Conservation (phyloP, 2,797 vertebrate species). For the Diglossa cyanea region DNA sequence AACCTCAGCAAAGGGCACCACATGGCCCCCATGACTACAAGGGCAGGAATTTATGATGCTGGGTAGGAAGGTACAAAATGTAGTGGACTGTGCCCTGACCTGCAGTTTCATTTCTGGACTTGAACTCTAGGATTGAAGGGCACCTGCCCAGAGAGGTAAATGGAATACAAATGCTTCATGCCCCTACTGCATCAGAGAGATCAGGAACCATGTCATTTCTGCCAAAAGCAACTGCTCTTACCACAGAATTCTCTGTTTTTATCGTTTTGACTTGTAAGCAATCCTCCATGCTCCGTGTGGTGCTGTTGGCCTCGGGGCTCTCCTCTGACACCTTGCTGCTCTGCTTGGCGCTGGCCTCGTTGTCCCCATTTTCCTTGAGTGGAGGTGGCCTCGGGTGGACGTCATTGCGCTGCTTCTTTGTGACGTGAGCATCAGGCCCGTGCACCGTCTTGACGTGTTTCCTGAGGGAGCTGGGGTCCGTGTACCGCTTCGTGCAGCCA, state of each 20-base stretch:
- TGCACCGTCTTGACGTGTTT: slow-evolving; percentile 98
- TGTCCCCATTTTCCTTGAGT: slow-evolving; percentile 87
- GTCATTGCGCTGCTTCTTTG: slow-evolving; percentile 93
- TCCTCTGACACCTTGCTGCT: slow-evolving; percentile 76
- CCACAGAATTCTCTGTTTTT: slow-evolving; percentile 94
- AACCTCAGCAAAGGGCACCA: neutral
- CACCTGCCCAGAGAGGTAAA: neutral
- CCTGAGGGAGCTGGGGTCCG: slow-evolving; percentile 96
- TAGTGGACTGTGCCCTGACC: neutral
- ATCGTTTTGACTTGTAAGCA: slow-evolving; percentile 88
- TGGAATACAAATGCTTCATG: neutral
- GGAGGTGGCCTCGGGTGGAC: slow-evolving; percentile 80
- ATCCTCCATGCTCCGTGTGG: slow-evolving; percentile 83
- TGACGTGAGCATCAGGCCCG: slow-evolving; percentile 95
- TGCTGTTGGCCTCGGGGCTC: slow-evolving; percentile 82
- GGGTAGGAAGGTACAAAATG: neutral
- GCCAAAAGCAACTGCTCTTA: slow-evolving; percentile 74
- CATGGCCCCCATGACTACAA: neutral
- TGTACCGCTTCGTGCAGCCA: slow-evolving; percentile 97
- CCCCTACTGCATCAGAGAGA: neutral
- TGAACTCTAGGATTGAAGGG: neutral
- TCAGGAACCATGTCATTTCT: neutral
- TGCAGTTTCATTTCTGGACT: neutral
- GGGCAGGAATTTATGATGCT: neutral
- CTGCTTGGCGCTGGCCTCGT: slow-evolving; percentile 81